Evolutionary conservation across 2,888 invertebrate genomes (phyloP).

Genomic region (Coelopa pilipes): DNA sequence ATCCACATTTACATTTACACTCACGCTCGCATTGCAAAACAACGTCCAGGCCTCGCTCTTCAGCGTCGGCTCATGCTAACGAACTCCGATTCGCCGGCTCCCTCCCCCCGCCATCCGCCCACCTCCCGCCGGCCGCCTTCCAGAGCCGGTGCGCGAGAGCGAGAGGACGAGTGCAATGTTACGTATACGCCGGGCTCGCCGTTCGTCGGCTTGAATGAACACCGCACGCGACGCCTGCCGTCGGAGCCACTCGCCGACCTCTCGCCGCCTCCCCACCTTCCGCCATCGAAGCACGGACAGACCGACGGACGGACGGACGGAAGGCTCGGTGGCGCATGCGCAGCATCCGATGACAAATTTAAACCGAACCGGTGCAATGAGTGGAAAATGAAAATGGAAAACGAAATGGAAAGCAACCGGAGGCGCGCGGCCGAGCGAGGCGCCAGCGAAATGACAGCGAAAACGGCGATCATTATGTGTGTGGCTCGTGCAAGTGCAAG

Average conservation of each 20-base stretch:
- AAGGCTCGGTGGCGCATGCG: neutral
- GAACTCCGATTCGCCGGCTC: constrained; percentile 14
- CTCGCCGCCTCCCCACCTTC: no score
- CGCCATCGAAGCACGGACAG: no score
- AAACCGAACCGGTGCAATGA: constrained; percentile 13
- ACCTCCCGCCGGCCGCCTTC: neutral
- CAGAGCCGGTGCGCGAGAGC: neutral
- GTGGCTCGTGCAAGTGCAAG: constrained; percentile 22
- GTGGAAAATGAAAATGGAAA: constrained; percentile 20
- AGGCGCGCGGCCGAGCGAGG: no score
- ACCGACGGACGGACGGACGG: no score
- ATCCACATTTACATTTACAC: no score
- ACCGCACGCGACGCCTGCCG: neutral
- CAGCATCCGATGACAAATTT: constrained; percentile 27
- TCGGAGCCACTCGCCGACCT: neutral
- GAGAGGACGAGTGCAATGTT: neutral
- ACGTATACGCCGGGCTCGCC: constrained; percentile 22
- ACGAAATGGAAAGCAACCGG: constrained; percentile 2
- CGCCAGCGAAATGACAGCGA: neutral
- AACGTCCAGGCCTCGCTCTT: constrained; percentile 2
- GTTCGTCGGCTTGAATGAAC: constrained; percentile 28
- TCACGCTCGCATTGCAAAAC: neutral
- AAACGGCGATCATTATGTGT: neutral
- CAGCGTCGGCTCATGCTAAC: constrained; percentile 29
- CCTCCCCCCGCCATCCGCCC: neutral